These are phyloP conservation scores for Atlantisia rogersi DNA, from an alignment of 2,113 vertebrate genomes.

Conservation along the genomic window DNA sequence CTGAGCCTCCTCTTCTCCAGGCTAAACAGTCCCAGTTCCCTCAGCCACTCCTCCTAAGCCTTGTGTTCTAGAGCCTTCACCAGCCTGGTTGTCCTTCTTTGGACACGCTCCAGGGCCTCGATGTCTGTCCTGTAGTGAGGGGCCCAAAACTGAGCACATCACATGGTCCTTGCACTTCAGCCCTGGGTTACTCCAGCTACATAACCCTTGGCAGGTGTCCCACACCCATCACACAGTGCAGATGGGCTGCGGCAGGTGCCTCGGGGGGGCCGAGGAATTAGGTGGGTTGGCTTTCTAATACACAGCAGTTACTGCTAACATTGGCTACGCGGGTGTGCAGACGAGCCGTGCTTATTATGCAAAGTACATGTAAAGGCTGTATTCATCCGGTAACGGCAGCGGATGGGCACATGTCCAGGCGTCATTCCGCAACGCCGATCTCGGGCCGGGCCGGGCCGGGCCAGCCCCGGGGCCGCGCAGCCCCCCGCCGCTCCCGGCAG, in stretches of 20 bases:
- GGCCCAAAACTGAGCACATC: too few species aligned
- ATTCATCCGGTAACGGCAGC: accelerated
- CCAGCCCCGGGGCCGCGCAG: background rate
- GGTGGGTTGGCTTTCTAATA: background rate
- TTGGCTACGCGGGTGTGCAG: accelerated
- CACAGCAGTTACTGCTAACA: accelerated
- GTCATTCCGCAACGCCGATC: accelerated
- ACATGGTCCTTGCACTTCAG: accelerated
- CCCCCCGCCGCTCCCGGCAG: background rate
- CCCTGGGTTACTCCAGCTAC: accelerated
- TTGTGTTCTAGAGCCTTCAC: too few species aligned
- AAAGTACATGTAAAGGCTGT: background rate
- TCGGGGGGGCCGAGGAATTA: accelerated
- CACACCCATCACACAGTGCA: background rate
- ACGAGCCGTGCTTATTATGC: background rate
- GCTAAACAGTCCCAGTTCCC: too few species aligned
- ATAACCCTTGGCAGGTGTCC: too few species aligned
- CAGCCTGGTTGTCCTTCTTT: too few species aligned
- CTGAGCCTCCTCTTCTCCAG: too few species aligned
- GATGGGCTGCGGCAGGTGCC: background rate
- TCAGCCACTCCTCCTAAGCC: too few species aligned
- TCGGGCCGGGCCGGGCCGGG: background rate
- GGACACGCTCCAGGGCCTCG: too few species aligned
- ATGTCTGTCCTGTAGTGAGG: too few species aligned
- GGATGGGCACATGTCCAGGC: accelerated